phyloP scores from a whole-genome alignment of 2,113 vertebrate genomes.

The Clarias magur region DNA sequence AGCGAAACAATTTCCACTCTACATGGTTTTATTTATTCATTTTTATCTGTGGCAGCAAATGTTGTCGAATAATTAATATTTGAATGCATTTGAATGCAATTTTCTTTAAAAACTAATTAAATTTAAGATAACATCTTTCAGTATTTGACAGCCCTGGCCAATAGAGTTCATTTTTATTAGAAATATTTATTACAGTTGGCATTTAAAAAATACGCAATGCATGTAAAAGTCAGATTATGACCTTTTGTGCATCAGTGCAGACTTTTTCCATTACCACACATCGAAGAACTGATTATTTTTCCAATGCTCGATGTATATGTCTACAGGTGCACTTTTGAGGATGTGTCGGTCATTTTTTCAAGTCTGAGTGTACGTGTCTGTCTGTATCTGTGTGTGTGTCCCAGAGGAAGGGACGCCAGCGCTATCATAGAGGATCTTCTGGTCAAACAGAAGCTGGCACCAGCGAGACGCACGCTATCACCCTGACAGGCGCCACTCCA shows the following conservation, averaged over 20 bases:
- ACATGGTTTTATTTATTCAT: not conserved
- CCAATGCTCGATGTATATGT: too few relatives aligned
- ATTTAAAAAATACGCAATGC: not conserved
- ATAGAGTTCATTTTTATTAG: not conserved
- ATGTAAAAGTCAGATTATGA: slow-evolving; percentile 16
- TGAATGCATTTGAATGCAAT: not conserved
- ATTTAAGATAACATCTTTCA: not conserved
- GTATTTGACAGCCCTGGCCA: not conserved
- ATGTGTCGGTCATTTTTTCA: not conserved
- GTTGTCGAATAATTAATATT: not conserved
- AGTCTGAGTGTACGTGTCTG: not conserved
- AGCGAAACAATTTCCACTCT: not conserved
- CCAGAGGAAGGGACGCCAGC: slow-evolving; percentile 37
- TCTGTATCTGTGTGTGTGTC: slow-evolving; percentile 28
- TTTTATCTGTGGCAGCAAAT: not conserved
- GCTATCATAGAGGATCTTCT: slow-evolving; percentile 71
- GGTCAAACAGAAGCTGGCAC: slow-evolving; percentile 74
- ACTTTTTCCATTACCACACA: slow-evolving; percentile 9
- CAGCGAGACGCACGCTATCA: slow-evolving; percentile 64
- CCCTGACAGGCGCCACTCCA: slow-evolving; percentile 68
- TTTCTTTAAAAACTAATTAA: not conserved
- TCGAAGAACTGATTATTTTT: slow-evolving; percentile 10
- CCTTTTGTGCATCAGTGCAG: slow-evolving; percentile 7
- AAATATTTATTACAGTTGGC: not conserved
- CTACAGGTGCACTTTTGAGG: not conserved